Percentiles rank a stretch among this genome's conserved stretches.
Conservation (phyloP, 2,797 vertebrate genomes). For the Tenualosa ilisha region DNA sequence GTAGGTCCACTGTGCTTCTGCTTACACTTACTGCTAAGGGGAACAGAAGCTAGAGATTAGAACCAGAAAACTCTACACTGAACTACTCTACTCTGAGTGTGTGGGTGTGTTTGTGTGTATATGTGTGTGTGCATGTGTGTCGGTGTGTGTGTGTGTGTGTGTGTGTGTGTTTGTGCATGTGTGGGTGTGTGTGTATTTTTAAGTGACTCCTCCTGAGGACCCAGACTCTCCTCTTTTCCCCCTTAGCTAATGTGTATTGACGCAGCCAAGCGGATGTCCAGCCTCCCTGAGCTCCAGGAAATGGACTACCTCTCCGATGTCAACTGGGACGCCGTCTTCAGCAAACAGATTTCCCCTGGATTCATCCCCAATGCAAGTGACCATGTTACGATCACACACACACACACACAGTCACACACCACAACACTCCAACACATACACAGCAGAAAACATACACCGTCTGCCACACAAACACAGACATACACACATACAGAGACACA, state of each 20-base stretch:
- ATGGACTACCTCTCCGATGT: constrained; percentile 83
- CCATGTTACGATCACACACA: not conserved
- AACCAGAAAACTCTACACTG: not conserved
- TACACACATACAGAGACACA: not conserved
- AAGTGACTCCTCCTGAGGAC: not conserved
- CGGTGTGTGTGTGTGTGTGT: not conserved
- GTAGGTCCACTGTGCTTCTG: constrained; percentile 48
- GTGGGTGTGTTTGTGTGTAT: not conserved
- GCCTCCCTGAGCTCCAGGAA: constrained; percentile 84
- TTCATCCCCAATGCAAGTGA: constrained; percentile 90
- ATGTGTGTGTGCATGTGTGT: not conserved
- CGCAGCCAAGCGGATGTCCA: constrained; percentile 84
- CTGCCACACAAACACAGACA: not conserved
- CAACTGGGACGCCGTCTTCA: constrained; percentile 90
- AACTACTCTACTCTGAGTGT: not conserved
- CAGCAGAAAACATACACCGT: not conserved
- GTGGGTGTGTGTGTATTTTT: not conserved
- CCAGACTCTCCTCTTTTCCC: not conserved
- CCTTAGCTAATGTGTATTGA: constrained; percentile 85
- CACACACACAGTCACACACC: not conserved
- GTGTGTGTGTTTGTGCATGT: not conserved
- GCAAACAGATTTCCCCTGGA: constrained; percentile 84
- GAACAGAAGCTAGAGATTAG: no score
- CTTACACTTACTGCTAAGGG: no score
- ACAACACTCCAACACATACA: not conserved